Evolutionary conservation across 1,140 invertebrate genomes (phyloP), one percentile per base, ranked within the genome.

Genomic region (Chymomyza costata): DNA sequence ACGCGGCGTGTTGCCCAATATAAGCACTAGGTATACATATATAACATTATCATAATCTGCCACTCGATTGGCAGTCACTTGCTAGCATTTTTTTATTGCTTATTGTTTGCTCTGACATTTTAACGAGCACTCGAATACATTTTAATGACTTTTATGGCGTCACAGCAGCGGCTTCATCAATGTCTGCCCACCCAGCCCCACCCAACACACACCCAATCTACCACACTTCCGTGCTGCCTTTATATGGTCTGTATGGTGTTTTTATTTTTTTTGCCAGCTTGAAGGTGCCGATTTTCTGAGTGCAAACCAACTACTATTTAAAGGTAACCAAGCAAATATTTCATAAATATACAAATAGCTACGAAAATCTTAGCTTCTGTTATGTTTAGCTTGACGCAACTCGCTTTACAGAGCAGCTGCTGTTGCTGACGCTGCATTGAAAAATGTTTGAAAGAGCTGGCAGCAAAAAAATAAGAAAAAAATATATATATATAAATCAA

Each of bases 81-180:
- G 73, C 71, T 49, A 57, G 73, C 73, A 64, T 47, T 49, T 53
- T n/a, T 71, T 78, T 69, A 76, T 76, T 39, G 65, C 40, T 68
- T 58, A 80, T 80, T 78, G 66, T 65, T 56, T 52, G 30, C 19
- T 50, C 70, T 49, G 66, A 63, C 70, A 63, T 47, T 78, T 76
- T 76, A 76, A 76, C 71, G 71, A 76, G 57, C 66, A 48, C 73
- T 60, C 52, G 60, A 80, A 78, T 78, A 70, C 66, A 80, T 80
- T 80, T 73, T 73, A 80, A 80, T 80, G 73, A 57, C 64, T 73
- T 71, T 71, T 73, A 61, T 57, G 35, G 57, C 62, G 13, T 34
- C 8, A 34, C 8, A 13, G 30, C 48, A 70, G 47, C 41, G 56
- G 40, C 62, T 50, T 71, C 57, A 76, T 78, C 73, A 61, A 70